phyloP scores from a whole-genome alignment of 1,140 invertebrate genomes.

The Aphelenchoides fujianensis region DNA sequence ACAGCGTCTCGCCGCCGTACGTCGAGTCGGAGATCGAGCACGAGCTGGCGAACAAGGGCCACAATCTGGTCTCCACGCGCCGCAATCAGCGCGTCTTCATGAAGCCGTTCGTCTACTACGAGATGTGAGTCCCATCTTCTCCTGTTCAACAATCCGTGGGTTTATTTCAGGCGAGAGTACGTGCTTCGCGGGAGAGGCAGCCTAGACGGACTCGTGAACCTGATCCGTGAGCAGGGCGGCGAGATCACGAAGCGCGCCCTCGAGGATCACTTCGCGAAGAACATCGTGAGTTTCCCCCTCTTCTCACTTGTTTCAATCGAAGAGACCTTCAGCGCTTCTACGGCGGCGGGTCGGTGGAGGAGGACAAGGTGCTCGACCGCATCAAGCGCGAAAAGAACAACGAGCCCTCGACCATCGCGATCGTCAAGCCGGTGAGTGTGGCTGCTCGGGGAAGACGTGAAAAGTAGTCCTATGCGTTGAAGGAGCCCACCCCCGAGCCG shows the following conservation, averaged over 20 bases:
- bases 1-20: not conserved
- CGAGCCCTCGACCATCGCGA: not conserved
- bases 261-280: not conserved
- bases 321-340: not conserved
- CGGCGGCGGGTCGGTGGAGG: not conserved
- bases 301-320: too few relatives aligned
- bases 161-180: not conserved
- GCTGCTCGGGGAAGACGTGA: not conserved
- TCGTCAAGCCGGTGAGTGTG: not conserved
- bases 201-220: not conserved
- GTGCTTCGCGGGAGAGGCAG: not conserved
- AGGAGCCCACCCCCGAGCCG: not conserved
- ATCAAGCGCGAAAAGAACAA: constrained; percentile 1
- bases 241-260: not conserved
- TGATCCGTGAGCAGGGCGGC: not conserved
- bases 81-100: not conserved
- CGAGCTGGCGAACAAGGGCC: not conserved
- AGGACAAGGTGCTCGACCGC: not conserved
- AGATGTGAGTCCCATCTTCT: not conserved
- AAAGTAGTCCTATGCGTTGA: not conserved
- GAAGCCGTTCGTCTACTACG: constrained; percentile 5
- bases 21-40: not conserved
- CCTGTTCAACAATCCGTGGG: not conserved
- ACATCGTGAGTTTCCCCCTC: not conserved
- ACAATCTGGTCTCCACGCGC: not conserved